Base-by-base conservation (phyloP, 1,140 invertebrate species). In the Bombus turneri region DNA sequence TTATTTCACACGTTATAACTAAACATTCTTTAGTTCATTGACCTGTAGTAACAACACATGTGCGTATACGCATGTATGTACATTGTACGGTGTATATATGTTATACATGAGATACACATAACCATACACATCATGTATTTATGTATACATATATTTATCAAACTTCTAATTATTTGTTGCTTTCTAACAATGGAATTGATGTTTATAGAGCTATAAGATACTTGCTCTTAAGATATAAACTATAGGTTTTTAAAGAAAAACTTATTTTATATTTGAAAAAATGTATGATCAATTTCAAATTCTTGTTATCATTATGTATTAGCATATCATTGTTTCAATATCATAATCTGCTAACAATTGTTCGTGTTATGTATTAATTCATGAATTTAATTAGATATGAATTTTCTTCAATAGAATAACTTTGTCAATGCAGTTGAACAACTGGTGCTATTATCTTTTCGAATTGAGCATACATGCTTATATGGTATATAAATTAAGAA, bases 21-120 rank as follows among this genome's bases (percentile, higher is more conserved):
- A 76, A 89, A 78, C 18, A 79, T 82, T 86, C 66, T 86, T 64
- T 68, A 34, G 87, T 83, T 66, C 84, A 37, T 76, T 86, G 87
- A 88, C 83, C 79, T 53, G 39, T 83, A 41, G 10, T 57, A 69
- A 66, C 22, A 75, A 37, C 73, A 59, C 72, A 66, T 66, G 28
- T 73, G 47, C 59, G 53, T 85, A 31, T 66, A 39, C 64, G 34
- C 18, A 39, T 57, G 28, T 34, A 59, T 37, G 57, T 68, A 43
- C 37, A 31, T 39, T 31, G 9, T 47, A 25, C 18, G 9, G 3
- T 31, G n/a, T n/a, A 31, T 53, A n/a, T 59, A 39, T 1, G 12
- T 71, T 37, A 64, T 12, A 76, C 1, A n/a, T 59, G 2, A 47
- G 28, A 62, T 68, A 72, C 34, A 62, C 13, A 72, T 76, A 59